Percentiles rank a stretch among this genome's conserved stretches.
Evolutionary conservation across 1,140 invertebrate species (phyloP).

Genomic region (Akabosia matsudoensis): DNA sequence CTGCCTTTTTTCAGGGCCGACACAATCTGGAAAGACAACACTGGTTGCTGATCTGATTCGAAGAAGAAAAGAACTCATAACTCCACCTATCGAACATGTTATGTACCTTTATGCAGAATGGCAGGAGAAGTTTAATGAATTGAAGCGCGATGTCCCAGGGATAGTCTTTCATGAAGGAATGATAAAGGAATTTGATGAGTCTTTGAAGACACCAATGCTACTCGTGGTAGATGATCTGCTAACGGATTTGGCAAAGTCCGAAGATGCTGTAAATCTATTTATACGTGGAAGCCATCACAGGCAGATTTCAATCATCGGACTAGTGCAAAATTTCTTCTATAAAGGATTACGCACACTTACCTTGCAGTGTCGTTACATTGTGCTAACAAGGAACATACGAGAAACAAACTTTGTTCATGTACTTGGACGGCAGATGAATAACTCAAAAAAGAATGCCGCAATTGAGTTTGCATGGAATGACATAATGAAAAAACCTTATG

Average conservation of each 20-base stretch:
- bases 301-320: not conserved
- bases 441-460: not conserved
- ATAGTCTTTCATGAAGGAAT: conserved; percentile 7
- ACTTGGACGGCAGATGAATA: conserved; percentile 1
- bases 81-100: not conserved
- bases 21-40: not conserved
- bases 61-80: not conserved
- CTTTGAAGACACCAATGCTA: not conserved
- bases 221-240: not conserved
- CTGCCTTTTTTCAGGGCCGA: too few relatives aligned
- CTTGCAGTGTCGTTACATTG: not conserved
- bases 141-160: not conserved
- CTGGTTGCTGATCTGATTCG: not conserved
- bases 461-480: not conserved
- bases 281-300: not conserved
- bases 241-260: not conserved
- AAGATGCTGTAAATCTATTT: not conserved
- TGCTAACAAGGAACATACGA: not conserved
- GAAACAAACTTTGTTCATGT: not conserved
- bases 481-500: not conserved
- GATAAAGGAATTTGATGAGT: not conserved
- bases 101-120: not conserved
- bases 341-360: not conserved
- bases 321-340: conserved; percentile 9
- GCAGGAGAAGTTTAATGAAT: not conserved